These are phyloP conservation scores for Saturnia japonica DNA, from an alignment of 2,888 invertebrate genomes.

Conservation along the genomic window DNA sequence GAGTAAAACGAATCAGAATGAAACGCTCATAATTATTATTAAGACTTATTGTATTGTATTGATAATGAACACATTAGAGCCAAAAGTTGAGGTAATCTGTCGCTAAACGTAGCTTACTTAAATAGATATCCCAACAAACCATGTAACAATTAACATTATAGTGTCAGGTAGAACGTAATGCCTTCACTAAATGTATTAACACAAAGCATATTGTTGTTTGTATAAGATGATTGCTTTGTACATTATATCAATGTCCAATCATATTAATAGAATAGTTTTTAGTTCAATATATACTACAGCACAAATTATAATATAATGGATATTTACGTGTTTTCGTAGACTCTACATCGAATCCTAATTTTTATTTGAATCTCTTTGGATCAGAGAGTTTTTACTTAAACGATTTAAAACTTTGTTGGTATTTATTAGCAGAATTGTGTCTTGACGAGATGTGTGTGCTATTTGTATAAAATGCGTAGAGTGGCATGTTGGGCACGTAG, in stretches of 20 bases:
- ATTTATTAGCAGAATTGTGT: neutral
- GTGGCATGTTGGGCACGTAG: slow-evolving; percentile 7
- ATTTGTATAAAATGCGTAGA: neutral
- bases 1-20: no score
- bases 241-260: neutral
- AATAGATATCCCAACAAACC: neutral
- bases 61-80: no score
- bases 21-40: no score
- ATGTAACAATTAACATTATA: neutral
- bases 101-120: no score
- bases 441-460: neutral
- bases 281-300: no score
- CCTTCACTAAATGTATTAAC: neutral
- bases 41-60: no score
- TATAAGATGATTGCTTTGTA: neutral
- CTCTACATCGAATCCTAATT: no score
- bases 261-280: neutral
- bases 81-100: neutral
- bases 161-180: neutral
- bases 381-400: no score
- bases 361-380: no score
- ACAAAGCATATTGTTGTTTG: neutral
- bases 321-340: no score
- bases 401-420: no score
- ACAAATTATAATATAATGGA: no score